Conservation (phyloP, 2,113 vertebrate genomes). For the Spheniscus mendiculus region DNA sequence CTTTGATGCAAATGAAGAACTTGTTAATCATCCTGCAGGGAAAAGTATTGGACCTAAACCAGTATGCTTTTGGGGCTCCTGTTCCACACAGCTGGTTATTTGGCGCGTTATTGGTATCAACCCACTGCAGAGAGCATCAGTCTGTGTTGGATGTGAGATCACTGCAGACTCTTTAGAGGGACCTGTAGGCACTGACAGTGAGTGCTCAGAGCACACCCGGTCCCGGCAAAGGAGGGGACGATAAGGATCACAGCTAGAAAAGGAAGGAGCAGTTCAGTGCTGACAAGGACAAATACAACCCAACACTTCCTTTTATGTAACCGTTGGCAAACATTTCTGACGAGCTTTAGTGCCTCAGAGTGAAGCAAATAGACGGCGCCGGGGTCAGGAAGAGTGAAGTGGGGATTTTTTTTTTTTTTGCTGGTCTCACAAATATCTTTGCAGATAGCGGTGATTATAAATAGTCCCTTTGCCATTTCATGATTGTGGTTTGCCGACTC, state of each 20-base stretch:
- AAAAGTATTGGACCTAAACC: neutral
- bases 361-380: neutral
- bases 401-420: neutral
- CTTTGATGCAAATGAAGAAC: neutral
- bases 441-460: conserved; percentile 18
- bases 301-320: neutral
- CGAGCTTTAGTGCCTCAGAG: neutral
- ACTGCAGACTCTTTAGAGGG: fast-evolving
- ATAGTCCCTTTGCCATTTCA: conserved; percentile 40
- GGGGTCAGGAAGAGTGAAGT: conserved; percentile 24
- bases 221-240: fast-evolving
- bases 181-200: fast-evolving
- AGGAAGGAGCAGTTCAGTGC: neutral
- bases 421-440: neutral
- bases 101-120: neutral
- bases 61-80: neutral
- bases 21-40: neutral
- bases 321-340: neutral
- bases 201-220: fast-evolving
- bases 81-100: neutral
- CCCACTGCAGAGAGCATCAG: neutral
- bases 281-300: neutral
- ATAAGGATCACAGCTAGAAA: neutral
- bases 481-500: neutral
- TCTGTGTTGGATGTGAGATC: fast-evolving